These are phyloP conservation scores for Hetaerina titia DNA, from an alignment of 2,888 invertebrate genomes.

Conservation along the genomic window DNA sequence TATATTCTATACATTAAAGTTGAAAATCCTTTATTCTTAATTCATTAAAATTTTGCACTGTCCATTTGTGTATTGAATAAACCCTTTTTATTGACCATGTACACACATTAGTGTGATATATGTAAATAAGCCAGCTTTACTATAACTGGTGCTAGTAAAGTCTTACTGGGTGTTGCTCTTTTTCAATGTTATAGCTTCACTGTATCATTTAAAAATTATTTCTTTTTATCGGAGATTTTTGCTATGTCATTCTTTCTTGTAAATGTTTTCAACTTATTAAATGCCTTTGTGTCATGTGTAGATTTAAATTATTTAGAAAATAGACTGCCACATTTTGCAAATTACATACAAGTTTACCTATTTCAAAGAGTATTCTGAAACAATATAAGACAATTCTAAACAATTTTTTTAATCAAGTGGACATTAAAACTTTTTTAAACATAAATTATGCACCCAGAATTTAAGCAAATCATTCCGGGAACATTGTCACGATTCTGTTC, in stretches of 20 bases:
- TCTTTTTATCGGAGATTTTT: constrained; percentile 25
- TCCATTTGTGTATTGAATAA: constrained; percentile 47
- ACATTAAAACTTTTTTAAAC: background rate
- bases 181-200: constrained; percentile 11
- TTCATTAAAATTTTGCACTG: background rate
- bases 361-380: background rate
- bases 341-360: background rate
- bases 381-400: background rate
- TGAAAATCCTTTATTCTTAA: background rate
- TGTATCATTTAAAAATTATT: constrained; percentile 46
- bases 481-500: background rate
- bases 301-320: constrained; percentile 38
- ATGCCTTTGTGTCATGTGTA: constrained; percentile 29
- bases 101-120: background rate
- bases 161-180: background rate
- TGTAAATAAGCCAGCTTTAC: constrained; percentile 33
- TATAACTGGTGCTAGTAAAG: constrained; percentile 29
- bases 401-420: background rate
- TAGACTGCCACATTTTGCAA: background rate
- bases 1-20: constrained; percentile 19
- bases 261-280: constrained; percentile 37
- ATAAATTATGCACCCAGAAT: background rate
- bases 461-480: background rate
- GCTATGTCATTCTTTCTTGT: constrained; percentile 29
- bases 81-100: constrained; percentile 21